These are phyloP conservation scores for Scaeva pyrastri DNA, from an alignment of 2,888 invertebrate species.

Conservation along the genomic window DNA sequence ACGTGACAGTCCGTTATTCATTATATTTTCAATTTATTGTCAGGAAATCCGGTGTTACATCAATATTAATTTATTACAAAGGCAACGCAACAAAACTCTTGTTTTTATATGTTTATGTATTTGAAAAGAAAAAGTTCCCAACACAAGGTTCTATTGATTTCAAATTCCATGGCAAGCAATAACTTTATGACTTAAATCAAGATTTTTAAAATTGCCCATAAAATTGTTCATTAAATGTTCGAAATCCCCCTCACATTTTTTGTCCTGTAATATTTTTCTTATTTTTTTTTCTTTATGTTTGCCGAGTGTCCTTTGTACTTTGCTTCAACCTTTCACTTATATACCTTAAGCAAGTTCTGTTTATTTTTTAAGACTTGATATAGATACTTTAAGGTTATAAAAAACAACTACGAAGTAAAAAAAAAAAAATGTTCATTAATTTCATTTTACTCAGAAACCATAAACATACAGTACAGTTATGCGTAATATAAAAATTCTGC, in stretches of 20 bases:
- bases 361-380: not conserved
- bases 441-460: not conserved
- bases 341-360: not conserved
- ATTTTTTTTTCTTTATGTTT: not conserved
- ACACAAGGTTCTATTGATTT: conserved; percentile 6
- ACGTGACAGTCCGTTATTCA: too few species aligned
- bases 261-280: not conserved
- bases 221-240: not conserved
- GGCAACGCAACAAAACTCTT: not conserved
- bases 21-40: not conserved
- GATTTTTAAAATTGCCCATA: not conserved
- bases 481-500: not conserved
- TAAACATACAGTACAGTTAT: not conserved
- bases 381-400: not conserved
- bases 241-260: not conserved
- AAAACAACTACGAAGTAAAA: not conserved
- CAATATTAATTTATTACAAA: not conserved
- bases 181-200: not conserved
- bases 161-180: not conserved
- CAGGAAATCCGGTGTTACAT: not conserved
- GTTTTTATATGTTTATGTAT: not conserved
- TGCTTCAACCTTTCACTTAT: not conserved
- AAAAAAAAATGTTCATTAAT: not conserved
- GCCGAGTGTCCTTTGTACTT: not conserved
- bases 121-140: not conserved